phyloP scores from a whole-genome alignment of 2,888 invertebrate genomes.

The Melieria picta region DNA sequence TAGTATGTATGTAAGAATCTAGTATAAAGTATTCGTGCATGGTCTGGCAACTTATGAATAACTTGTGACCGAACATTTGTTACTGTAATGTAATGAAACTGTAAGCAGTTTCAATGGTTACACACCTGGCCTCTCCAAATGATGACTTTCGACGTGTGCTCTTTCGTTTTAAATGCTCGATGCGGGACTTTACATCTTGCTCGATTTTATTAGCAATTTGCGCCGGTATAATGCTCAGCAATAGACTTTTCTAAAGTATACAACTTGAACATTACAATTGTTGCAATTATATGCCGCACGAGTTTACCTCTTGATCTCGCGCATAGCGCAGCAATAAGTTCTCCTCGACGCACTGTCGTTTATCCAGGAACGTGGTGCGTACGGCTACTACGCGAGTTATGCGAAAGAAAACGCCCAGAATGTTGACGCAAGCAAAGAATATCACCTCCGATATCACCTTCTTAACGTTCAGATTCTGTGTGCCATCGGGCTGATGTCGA shows the following conservation, averaged over 20 bases:
- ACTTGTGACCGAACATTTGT: no score
- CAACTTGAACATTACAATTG: neutral
- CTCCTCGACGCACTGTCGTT: slow-evolving; percentile 86
- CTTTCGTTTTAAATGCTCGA: slow-evolving; percentile 68
- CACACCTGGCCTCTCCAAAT: slow-evolving; percentile 6
- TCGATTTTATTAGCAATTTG: slow-evolving; percentile 78
- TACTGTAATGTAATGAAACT: no score
- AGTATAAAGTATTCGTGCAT: no score
- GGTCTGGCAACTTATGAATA: no score
- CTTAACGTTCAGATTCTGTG: slow-evolving; percentile 62
- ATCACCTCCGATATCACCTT: slow-evolving; percentile 71
- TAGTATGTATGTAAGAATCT: no score
- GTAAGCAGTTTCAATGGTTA: neutral
- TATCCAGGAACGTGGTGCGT: slow-evolving; percentile 86
- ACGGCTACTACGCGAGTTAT: slow-evolving; percentile 89
- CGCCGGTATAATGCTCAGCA: slow-evolving; percentile 86
- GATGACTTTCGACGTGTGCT: slow-evolving; percentile 37
- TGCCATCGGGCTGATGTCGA: slow-evolving; percentile 49
- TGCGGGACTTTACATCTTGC: slow-evolving; percentile 70
- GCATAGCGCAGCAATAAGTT: slow-evolving; percentile 84
- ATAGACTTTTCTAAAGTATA: slow-evolving; percentile 77
- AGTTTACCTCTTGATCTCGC: slow-evolving; percentile 81
- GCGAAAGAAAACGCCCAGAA: slow-evolving; percentile 87
- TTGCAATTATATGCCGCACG: neutral
- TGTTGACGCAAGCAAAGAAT: slow-evolving; percentile 74